Base-by-base conservation (phyloP, 2,888 invertebrate genomes). In the Entomobrya proxima region DNA sequence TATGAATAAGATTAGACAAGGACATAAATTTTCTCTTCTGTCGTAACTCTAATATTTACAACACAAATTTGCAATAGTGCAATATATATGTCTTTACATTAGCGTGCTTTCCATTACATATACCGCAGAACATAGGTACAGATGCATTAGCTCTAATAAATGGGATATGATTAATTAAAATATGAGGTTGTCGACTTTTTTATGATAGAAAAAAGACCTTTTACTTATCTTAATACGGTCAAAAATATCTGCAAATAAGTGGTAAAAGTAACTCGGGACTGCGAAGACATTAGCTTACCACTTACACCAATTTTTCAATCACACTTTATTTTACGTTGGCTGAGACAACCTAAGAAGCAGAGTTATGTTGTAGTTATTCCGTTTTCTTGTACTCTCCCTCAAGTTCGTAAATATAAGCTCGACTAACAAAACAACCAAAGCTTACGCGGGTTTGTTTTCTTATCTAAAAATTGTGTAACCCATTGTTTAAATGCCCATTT, bases 401-500 rank as follows among this genome's bases (percentile, higher is more conserved):
- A n/a, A n/a, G n/a, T n/a, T n/a, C n/a, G n/a, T n/a, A n/a, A n/a
- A n/a, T n/a, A n/a, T n/a, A n/a, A n/a, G n/a, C n/a, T n/a, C n/a
- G n/a, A n/a, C n/a, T n/a, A n/a, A n/a, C n/a, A n/a, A n/a, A n/a
- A n/a, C n/a, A 55, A n/a, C 6, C n/a, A 32, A 61, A 61, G 30
- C 61, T 40, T 67, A 40, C 24, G 24, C 61, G 24, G 30, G 21
- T 40, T 1, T 67, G 67, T 40, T 67, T 30, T 50, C 74, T 74
- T 81, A 81, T 81, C 74, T 27, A 40, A 37, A 50, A 81, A 81
- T 40, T 74, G 82, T 75, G 82, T 75, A 37, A 50, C 27, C 44
- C 77, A 77, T 69, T 77, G 83, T 67, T 37, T 83, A 83, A 83
- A 83, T 83, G 77, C 44, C 52, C 50, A 75, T 69, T 83, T 83